Evolutionary conservation across 35 echinoderm and acorn worm species (phyloP).

Genomic region (Hemicentrotus pulcherrimus): DNA sequence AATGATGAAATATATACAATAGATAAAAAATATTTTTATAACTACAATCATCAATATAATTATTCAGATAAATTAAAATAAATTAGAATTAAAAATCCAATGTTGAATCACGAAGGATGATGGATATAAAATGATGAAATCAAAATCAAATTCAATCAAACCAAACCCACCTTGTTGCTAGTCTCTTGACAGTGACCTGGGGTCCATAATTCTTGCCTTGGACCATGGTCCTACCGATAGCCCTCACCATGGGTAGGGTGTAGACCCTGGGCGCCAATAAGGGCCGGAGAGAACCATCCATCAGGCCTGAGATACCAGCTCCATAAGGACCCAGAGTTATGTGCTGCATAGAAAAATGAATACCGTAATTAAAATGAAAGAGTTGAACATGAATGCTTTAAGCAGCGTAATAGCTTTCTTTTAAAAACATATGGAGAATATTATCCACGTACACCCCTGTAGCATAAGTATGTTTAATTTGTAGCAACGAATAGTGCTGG

Average conservation of each 20-base stretch:
- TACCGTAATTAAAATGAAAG: background rate
- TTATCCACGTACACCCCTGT: no score
- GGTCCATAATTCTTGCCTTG: constrained; percentile 99
- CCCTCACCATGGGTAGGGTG: constrained; percentile 94
- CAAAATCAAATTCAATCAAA: background rate
- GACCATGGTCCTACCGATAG: constrained; percentile 98
- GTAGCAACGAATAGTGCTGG: no score
- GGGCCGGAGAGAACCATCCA: constrained; percentile 82
- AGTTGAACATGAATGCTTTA: background rate
- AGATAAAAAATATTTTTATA: no score
- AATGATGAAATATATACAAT: no score
- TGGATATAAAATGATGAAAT: background rate
- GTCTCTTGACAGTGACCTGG: constrained; percentile 95
- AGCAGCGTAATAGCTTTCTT: no score
- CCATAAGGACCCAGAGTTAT: constrained; percentile 64
- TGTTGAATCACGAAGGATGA: background rate
- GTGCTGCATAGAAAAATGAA: constrained; percentile 33
- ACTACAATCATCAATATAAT: no score
- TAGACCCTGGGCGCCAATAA: constrained; percentile 94
- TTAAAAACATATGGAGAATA: no score
- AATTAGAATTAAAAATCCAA: no score
- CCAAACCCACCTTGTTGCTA: constrained; percentile 80
- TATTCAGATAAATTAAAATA: no score
- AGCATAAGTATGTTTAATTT: no score
- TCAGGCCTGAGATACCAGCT: constrained; percentile 73